Base-by-base conservation (phyloP, 2,797 vertebrate genomes). In the Schizopygopsis pylzovi region DNA sequence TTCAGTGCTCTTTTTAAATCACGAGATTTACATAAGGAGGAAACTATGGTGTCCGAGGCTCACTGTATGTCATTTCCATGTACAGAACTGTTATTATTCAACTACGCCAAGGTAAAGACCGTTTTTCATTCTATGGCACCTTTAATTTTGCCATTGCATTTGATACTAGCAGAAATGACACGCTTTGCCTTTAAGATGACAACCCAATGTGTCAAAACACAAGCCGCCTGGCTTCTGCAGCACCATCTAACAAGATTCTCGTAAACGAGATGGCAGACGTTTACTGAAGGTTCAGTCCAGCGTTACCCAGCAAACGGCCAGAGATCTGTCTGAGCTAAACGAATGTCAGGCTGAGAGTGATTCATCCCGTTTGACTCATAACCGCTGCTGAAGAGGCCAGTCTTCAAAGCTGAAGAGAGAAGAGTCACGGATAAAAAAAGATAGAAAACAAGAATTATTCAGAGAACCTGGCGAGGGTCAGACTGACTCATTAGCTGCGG, bases 331-430 rank as follows among this genome's bases (percentile, higher is more conserved):
- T 92, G 20, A 79, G 90, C 91, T 90, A 91, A 91, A 91, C 82
- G 79, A 89, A 86, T 88, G 81, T 90, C 91, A 88, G 85, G 68
- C 52, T 20, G 75, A 81, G 85, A 49, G 86, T 95, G 94, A 95
- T 91, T 95, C 94, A 95, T 90, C 84, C 28, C 2, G 6, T 90
- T 91, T 94, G 94, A 95, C 89, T 95, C 94, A 95, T 16, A 78
- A 83, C 79, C 83, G 25, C 37, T 33, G 18, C 78, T 45, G 43
- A 82, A 90, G 88, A 92, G 91, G 89, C 78, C 87, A 72, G 88
- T 72, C 90, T 87, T 89, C 84, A 90, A 85, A 89, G 83, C 59
- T 76, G 39, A n/a, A 82, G 43, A 76, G 47, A 81, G 16, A 61
- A 22, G 25, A 77, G 71, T 71, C 80, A 75, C 41, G n/a, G 28